A percentile compares a stretch with the other conserved stretches of the same genome.
These are phyloP conservation scores for Tetanocera ferruginea DNA, from an alignment of 2,888 invertebrate genomes.

Conservation along the genomic window DNA sequence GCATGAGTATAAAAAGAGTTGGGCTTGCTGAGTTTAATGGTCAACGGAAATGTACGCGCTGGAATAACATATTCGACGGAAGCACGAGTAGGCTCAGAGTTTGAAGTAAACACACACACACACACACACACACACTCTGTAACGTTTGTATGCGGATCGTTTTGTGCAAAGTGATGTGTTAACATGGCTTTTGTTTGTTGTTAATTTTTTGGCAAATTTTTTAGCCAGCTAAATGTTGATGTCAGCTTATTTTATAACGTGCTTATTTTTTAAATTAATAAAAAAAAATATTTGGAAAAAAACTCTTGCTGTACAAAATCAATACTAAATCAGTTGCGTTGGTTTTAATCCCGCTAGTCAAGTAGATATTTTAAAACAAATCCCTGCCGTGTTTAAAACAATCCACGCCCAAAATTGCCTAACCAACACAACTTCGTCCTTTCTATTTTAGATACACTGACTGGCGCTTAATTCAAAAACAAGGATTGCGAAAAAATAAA, in stretches of 20 bases:
- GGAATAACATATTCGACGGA: background rate
- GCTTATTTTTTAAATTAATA: too few relatives aligned
- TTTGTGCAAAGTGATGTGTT: background rate
- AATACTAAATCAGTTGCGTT: background rate
- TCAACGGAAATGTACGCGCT: background rate
- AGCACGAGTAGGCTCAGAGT: background rate
- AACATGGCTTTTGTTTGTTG: background rate
- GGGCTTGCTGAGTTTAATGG: background rate
- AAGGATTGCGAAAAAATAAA: constrained; percentile 5
- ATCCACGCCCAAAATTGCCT: too few relatives aligned
- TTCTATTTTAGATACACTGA: too few relatives aligned
- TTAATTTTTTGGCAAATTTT: background rate
- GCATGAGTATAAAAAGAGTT: too few relatives aligned
- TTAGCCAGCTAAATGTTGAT: background rate
- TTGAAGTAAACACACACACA: background rate
- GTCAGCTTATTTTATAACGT: too few relatives aligned
- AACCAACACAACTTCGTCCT: too few relatives aligned
- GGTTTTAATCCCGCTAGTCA: too few relatives aligned
- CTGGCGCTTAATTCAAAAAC: background rate
- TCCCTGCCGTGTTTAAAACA: too few relatives aligned
- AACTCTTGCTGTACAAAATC: background rate
- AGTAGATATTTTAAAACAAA: too few relatives aligned
- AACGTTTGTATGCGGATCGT: background rate
- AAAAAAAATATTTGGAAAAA: too few relatives aligned
- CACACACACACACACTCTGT: background rate